These are phyloP conservation scores for Pogonocherus hispidulus DNA, from an alignment of 2,888 invertebrate genomes.

Conservation along the genomic window DNA sequence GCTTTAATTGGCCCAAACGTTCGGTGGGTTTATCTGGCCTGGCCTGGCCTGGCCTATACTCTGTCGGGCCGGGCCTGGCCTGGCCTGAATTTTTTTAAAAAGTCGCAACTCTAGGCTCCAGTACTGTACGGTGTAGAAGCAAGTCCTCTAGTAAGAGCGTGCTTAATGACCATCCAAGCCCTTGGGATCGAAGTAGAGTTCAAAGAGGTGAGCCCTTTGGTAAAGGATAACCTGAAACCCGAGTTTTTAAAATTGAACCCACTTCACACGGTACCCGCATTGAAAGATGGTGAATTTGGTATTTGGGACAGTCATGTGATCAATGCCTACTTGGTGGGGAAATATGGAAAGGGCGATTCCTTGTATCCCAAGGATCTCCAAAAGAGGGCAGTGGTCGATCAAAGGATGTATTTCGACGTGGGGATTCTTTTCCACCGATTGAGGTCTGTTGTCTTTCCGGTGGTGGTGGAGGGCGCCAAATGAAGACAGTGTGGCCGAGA, in stretches of 20 bases:
- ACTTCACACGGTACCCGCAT: conserved; percentile 71
- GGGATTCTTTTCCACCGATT: conserved; percentile 69
- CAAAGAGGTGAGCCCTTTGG: conserved; percentile 66
- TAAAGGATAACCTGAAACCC: conserved; percentile 64
- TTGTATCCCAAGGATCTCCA: conserved; percentile 72
- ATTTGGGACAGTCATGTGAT: conserved; percentile 71
- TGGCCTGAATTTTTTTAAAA: too few species aligned
- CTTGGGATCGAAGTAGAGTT: conserved; percentile 67
- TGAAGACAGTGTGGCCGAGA: conserved; percentile 30
- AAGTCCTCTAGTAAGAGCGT: conserved; percentile 68
- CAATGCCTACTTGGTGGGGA: conserved; percentile 49
- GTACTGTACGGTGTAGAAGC: conserved; percentile 44
- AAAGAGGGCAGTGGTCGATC: conserved; percentile 70
- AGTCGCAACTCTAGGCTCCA: too few species aligned
- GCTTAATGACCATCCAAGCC: conserved; percentile 66
- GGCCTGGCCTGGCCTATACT: too few species aligned
- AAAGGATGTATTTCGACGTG: conserved; percentile 71
- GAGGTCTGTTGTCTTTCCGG: conserved; percentile 4
- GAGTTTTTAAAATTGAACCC: conserved; percentile 67
- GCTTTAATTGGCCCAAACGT: too few species aligned
- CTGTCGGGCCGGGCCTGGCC: too few species aligned
- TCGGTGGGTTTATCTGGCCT: too few species aligned
- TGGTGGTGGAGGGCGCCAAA: conserved; percentile 50
- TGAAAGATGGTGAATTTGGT: conserved; percentile 71
- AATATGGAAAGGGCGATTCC: conserved; percentile 58